phyloP scores from a whole-genome alignment of 2,888 invertebrate genomes.

The Caenorhabditis japonica region DNA sequence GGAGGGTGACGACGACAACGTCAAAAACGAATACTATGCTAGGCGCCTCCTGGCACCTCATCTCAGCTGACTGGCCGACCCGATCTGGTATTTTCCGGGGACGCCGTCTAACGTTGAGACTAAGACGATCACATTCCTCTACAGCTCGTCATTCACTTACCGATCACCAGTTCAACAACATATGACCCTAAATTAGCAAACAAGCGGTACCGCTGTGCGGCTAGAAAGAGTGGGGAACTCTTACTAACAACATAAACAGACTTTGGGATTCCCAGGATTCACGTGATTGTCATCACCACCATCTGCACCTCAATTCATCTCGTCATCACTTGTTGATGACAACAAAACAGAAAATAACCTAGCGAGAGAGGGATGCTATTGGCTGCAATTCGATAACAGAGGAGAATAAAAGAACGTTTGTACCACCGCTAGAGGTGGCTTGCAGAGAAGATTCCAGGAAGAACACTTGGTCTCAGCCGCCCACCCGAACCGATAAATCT shows the following conservation, averaged over 20 bases:
- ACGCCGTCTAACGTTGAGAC: too few relatives aligned
- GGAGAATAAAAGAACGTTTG: slow-evolving; percentile 26
- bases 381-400: not conserved
- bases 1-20: slow-evolving; percentile 1
- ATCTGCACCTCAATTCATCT: too few relatives aligned
- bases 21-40: slow-evolving; percentile 23
- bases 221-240: not conserved
- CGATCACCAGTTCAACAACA: slow-evolving; percentile 26
- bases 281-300: slow-evolving; percentile 20
- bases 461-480: slow-evolving; percentile 36
- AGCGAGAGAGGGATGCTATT: too few relatives aligned
- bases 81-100: slow-evolving; percentile 13
- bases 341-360: slow-evolving; percentile 16
- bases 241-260: slow-evolving; percentile 11
- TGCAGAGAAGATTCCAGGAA: slow-evolving; percentile 25
- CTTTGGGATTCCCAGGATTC: slow-evolving; percentile 27
- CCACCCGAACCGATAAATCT: slow-evolving; percentile 46
- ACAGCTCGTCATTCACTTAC: slow-evolving; percentile 17
- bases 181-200: slow-evolving; percentile 51
- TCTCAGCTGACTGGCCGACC: slow-evolving; percentile 47
- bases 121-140: slow-evolving; percentile 47
- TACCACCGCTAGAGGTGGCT: slow-evolving; percentile 10
- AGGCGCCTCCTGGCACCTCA: slow-evolving; percentile 46
- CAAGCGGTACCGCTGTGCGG: slow-evolving; percentile 27
- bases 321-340: slow-evolving; percentile 34